phyloP scores from a whole-genome alignment of 1,140 invertebrate species.

The Gryon sp. region DNA sequence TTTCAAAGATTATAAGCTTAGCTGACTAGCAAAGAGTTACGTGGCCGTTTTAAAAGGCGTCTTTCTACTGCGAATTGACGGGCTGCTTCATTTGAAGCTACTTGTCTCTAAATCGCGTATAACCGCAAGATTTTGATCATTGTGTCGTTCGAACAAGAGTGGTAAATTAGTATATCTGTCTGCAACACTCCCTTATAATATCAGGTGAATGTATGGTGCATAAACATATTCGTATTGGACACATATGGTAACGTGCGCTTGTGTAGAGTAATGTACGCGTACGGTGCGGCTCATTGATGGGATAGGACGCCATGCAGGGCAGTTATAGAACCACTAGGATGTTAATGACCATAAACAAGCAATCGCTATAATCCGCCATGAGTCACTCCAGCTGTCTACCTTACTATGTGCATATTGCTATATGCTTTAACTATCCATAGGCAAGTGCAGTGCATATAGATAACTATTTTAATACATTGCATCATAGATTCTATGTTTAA shows the following conservation, averaged over 20 bases:
- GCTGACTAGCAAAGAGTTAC: too few relatives aligned
- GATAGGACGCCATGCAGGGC: slow-evolving; percentile 72
- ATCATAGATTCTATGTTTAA: neutral
- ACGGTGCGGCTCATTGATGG: slow-evolving; percentile 55
- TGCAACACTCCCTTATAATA: slow-evolving; percentile 31
- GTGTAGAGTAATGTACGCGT: slow-evolving; percentile 47
- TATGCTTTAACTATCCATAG: slow-evolving; percentile 64
- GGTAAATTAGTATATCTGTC: slow-evolving; percentile 58
- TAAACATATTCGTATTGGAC: slow-evolving; percentile 45
- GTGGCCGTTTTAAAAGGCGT: too few relatives aligned
- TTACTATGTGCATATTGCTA: slow-evolving; percentile 72
- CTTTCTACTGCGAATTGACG: too few relatives aligned
- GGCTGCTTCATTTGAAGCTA: neutral
- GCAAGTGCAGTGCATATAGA: slow-evolving; percentile 28
- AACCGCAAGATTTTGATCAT: slow-evolving; percentile 50
- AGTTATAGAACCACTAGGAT: slow-evolving; percentile 77
- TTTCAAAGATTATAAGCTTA: too few relatives aligned
- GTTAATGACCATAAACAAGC: slow-evolving; percentile 79
- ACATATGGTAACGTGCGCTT: slow-evolving; percentile 40
- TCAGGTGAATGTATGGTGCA: slow-evolving; percentile 31
- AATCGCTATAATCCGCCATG: slow-evolving; percentile 78
- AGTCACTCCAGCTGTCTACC: slow-evolving; percentile 76
- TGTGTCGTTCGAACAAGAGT: slow-evolving; percentile 22
- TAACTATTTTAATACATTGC: neutral
- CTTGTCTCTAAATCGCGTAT: slow-evolving; percentile 29